A percentile compares a stretch with the other conserved stretches of the same genome.
Evolutionary conservation across 2,888 invertebrate genomes (phyloP).

Genomic region (Brassicogethes aeneus): DNA sequence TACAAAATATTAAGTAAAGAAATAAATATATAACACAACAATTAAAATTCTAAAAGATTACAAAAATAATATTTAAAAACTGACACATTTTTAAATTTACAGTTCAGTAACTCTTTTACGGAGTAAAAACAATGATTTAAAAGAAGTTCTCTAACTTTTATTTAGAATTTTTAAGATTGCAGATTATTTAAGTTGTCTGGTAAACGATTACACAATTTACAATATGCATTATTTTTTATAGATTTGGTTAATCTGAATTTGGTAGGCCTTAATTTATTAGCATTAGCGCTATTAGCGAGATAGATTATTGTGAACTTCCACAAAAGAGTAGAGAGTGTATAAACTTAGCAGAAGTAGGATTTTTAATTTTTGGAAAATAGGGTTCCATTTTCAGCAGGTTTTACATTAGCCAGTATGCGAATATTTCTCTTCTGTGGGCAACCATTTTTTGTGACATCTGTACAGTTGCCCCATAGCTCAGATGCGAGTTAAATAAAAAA

Average conservation of each 20-base stretch:
- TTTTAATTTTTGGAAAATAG: neutral
- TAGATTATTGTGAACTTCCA: neutral
- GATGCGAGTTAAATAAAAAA: neutral
- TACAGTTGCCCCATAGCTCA: neutral
- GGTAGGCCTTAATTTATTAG: neutral
- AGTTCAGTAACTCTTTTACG: conserved; percentile 1
- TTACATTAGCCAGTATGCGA: neutral
- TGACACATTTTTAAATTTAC: neutral
- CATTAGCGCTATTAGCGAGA: neutral
- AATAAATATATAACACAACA: neutral
- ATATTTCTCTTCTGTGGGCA: neutral
- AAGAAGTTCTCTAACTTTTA: neutral
- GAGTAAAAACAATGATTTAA: neutral
- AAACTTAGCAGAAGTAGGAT: neutral
- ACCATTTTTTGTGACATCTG: neutral
- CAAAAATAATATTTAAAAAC: conserved; percentile 1
- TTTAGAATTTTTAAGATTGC: neutral
- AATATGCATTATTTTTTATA: neutral
- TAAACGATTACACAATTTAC: neutral
- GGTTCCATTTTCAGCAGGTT: neutral
- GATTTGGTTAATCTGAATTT: neutral
- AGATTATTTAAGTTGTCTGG: neutral
- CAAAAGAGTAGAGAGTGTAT: neutral
- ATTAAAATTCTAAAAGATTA: neutral
- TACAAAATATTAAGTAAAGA: neutral